These are phyloP conservation scores for Drosophila mimica DNA, from an alignment of 2,888 invertebrate genomes.

Conservation along the genomic window DNA sequence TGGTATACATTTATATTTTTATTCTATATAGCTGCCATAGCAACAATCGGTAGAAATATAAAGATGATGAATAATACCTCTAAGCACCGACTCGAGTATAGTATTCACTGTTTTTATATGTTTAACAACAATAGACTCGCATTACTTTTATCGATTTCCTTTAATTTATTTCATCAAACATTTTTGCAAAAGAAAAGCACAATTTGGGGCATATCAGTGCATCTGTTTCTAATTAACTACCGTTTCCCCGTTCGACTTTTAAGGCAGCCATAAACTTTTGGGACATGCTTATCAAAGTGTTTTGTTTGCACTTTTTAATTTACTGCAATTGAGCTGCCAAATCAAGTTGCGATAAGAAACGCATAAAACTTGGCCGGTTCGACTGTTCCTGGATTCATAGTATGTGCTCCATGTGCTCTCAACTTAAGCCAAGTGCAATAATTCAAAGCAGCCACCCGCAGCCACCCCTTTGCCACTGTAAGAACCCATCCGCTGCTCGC, in stretches of 20 bases:
- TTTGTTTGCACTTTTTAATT: conserved; percentile 83
- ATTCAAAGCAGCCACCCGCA: conserved; percentile 47
- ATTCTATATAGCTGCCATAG: not conserved
- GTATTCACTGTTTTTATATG: not conserved
- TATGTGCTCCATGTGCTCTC: conserved; percentile 49
- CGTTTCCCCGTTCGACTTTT: conserved; percentile 24
- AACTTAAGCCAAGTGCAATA: conserved; percentile 66
- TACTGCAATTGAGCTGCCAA: conserved; percentile 78
- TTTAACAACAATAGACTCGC: not conserved
- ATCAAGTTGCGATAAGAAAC: conserved; percentile 73
- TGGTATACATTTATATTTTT: not conserved
- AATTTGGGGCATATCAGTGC: conserved; percentile 9
- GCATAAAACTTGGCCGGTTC: conserved; percentile 57
- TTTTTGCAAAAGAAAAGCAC: not conserved
- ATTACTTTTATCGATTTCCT: not conserved
- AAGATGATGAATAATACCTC: not conserved
- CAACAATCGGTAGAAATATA: not conserved
- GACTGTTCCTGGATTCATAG: not conserved
- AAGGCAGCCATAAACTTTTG: conserved; percentile 70
- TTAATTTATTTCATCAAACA: not conserved
- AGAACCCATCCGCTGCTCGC: conserved; percentile 9
- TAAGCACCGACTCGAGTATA: not conserved
- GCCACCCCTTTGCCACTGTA: conserved; percentile 4
- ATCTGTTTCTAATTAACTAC: conserved; percentile 56
- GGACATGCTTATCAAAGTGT: conserved; percentile 69